Conservation (phyloP, 2,797 vertebrate genomes). For the Pelochelys cantorii region DNA sequence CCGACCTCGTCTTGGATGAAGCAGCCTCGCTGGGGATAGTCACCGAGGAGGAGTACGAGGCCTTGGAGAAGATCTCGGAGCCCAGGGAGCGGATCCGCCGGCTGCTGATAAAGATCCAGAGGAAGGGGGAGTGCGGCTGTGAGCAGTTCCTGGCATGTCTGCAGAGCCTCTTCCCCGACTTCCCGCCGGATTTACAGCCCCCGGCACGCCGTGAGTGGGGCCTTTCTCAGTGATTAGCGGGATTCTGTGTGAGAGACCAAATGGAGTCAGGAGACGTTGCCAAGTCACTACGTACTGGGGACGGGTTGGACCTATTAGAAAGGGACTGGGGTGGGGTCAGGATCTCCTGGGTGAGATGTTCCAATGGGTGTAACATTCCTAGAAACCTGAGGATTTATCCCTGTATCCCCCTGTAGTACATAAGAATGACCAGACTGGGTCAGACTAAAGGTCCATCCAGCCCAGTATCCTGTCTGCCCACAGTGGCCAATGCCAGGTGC, state of each 20-base stretch:
- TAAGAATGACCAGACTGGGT: too few relatives aligned
- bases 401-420: too few relatives aligned
- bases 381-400: background rate
- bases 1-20: background rate
- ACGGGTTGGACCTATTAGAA: background rate
- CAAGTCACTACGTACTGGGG: background rate
- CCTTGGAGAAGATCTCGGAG: background rate
- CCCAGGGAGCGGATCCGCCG: background rate
- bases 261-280: background rate
- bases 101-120: background rate
- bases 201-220: background rate
- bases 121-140: background rate
- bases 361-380: background rate
- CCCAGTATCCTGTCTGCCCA: too few relatives aligned
- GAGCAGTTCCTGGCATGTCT: background rate
- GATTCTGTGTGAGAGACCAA: background rate
- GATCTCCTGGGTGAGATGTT: background rate
- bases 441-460: too few relatives aligned
- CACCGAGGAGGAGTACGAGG: background rate
- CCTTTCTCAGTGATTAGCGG: background rate
- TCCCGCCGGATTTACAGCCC: background rate
- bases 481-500: too few relatives aligned
- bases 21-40: background rate
- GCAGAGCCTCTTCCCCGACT: background rate
- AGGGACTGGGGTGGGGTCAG: background rate